A percentile compares a stretch with the other conserved stretches of the same genome.
phyloP scores from a whole-genome alignment of 2,113 vertebrate species.

The Manacus vitellinus region DNA sequence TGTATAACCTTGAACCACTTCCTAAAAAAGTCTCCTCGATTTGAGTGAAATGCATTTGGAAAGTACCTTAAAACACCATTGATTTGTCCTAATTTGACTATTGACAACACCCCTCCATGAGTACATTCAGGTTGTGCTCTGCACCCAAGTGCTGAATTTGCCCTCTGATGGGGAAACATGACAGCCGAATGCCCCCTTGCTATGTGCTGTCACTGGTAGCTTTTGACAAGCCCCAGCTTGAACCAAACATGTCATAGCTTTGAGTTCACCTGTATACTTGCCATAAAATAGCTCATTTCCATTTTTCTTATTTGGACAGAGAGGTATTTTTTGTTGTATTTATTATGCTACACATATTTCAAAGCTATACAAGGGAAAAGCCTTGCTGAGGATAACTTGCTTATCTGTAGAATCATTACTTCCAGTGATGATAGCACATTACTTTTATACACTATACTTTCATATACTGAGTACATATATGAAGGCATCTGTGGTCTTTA shows the following conservation, averaged over 20 bases:
- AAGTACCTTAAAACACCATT: not conserved
- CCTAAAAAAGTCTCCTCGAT: not conserved
- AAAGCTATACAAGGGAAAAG: not conserved
- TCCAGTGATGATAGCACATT: not conserved
- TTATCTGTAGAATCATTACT: not conserved
- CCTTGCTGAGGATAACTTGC: not conserved
- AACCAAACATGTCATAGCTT: not conserved
- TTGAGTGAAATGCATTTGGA: not conserved
- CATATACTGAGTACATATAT: not conserved
- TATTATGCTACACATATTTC: not conserved
- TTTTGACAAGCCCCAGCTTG: not conserved
- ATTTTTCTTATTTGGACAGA: not conserved
- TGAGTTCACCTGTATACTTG: not conserved
- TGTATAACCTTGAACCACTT: not conserved
- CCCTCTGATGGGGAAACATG: not conserved
- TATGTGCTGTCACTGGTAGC: not conserved
- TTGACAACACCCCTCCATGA: not conserved
- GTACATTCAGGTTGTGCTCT: not conserved
- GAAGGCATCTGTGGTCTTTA: not conserved
- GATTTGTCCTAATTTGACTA: not conserved
- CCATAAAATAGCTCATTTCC: not conserved
- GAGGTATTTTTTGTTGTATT: not conserved
- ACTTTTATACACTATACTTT: not conserved
- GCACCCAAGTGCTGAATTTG: not conserved
- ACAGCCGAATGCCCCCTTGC: not conserved